Percentiles rank a stretch among this genome's conserved stretches.
These are phyloP conservation scores for Nebria ingens DNA, from an alignment of 1,140 invertebrate species.

Conservation along the genomic window DNA sequence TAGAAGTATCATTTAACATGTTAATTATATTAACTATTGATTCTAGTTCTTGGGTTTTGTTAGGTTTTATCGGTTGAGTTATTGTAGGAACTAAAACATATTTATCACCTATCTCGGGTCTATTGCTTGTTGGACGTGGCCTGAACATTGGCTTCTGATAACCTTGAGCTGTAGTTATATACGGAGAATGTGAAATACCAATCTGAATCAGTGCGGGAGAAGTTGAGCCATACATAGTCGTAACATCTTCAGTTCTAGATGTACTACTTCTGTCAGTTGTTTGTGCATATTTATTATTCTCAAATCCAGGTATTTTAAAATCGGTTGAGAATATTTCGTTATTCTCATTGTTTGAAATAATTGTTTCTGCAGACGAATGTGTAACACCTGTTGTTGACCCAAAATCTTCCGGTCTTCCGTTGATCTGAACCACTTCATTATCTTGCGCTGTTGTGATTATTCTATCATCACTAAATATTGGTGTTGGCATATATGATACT, in stretches of 20 bases:
- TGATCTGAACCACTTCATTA: constrained; percentile 27
- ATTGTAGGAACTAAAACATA: constrained; percentile 44
- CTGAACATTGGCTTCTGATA: constrained; percentile 25
- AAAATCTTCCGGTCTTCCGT: constrained; percentile 29
- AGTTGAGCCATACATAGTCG: constrained; percentile 18
- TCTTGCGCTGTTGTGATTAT: constrained; percentile 27
- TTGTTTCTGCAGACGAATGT: constrained; percentile 47
- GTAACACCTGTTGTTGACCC: constrained; percentile 37
- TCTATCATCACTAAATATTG: constrained; percentile 34
- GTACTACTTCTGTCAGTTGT: constrained; percentile 25
- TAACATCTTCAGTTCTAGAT: constrained; percentile 21
- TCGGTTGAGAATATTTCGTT: constrained; percentile 52
- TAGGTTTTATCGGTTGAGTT: constrained; percentile 34
- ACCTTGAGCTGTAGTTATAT: constrained; percentile 22
- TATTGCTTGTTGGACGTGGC: constrained; percentile 27
- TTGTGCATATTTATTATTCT: constrained; percentile 36
- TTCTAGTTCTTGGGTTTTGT: constrained; percentile 31
- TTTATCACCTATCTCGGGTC: constrained; percentile 30
- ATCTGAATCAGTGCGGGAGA: constrained; percentile 25
- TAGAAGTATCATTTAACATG: constrained; percentile 29
- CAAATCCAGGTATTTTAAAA: constrained; percentile 40
- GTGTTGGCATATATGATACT: constrained; percentile 42
- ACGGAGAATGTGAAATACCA: constrained; percentile 27
- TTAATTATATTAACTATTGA: constrained; percentile 38
- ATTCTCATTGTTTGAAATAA: constrained; percentile 48